Percentiles rank a stretch among this genome's conserved stretches.
Conservation (phyloP, 1,140 invertebrate genomes). For the Ceratosolen solmsi region DNA sequence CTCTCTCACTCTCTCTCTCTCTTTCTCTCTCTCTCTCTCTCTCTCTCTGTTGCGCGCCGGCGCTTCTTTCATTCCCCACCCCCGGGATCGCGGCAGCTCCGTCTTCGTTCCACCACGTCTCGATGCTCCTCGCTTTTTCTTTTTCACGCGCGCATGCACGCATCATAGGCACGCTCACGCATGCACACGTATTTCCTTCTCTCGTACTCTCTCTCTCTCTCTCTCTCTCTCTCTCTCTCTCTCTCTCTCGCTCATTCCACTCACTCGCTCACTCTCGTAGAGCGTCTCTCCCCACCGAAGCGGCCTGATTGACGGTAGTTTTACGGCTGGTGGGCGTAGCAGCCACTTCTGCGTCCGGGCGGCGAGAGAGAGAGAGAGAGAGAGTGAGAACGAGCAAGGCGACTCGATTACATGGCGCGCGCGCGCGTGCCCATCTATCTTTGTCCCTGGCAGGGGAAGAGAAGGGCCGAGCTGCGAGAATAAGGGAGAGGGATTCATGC, state of each 20-base stretch:
- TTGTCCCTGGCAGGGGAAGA: not conserved
- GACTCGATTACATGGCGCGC: slow-evolving; percentile 45
- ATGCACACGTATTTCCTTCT: not conserved
- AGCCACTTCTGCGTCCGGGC: slow-evolving; percentile 45
- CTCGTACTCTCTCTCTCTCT: not conserved
- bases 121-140: not conserved
- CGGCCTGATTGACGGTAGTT: slow-evolving; percentile 49
- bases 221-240: not conserved
- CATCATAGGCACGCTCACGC: too few species aligned
- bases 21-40: slow-evolving; percentile 2
- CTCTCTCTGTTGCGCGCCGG: not conserved
- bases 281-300: slow-evolving; percentile 28
- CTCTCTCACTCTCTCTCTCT: slow-evolving; percentile 10
- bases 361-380: slow-evolving; percentile 27
- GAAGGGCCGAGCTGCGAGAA: not conserved
- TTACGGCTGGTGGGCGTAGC: slow-evolving; percentile 51
- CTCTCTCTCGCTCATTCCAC: slow-evolving; percentile 10
- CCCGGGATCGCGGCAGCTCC: not conserved
- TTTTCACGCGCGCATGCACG: not conserved
- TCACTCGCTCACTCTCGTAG: not conserved
- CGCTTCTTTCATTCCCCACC: slow-evolving; percentile 18
- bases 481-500: not conserved
- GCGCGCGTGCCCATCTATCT: slow-evolving; percentile 19
- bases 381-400: not conserved
- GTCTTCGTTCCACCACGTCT: not conserved